phyloP scores from a whole-genome alignment of 2,888 invertebrate species.

The Drosophila anomelani region DNA sequence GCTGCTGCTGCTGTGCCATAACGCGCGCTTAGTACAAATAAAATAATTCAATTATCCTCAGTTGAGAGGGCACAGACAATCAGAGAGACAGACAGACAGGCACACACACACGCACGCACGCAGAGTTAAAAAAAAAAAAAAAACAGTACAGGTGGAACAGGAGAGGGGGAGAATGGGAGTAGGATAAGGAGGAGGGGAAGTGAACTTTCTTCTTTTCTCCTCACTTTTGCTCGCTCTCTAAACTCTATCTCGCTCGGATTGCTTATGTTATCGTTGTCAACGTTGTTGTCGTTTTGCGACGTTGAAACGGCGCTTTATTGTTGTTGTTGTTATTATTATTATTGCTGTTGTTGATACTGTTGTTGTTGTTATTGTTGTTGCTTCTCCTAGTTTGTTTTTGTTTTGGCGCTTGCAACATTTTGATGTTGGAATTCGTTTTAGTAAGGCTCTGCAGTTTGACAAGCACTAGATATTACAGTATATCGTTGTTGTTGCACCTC shows the following conservation, averaged over 20 bases:
- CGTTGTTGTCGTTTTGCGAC: constrained; percentile 30
- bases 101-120: constrained; percentile 23
- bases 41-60: constrained; percentile 56
- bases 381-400: constrained; percentile 17
- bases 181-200: constrained; percentile 13
- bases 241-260: constrained; percentile 22
- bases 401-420: constrained; percentile 58
- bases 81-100: constrained; percentile 10
- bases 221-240: constrained; percentile 24
- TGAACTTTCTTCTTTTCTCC: constrained; percentile 37
- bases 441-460: constrained; percentile 35
- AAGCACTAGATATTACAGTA: constrained; percentile 21
- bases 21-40: constrained; percentile 69
- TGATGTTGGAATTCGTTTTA: constrained; percentile 35
- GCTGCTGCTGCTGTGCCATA: constrained; percentile 71
- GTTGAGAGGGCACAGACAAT: constrained; percentile 34
- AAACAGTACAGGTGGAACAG: background rate
- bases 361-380: constrained; percentile 31
- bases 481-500: constrained; percentile 12
- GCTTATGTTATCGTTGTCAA: constrained; percentile 56
- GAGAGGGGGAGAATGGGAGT: constrained; percentile 5
- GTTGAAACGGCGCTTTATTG: constrained; percentile 51
- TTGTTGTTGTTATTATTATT: constrained; percentile 44
- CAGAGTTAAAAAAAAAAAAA: constrained; percentile 34
- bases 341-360: constrained; percentile 6